Percentiles rank a stretch among this genome's conserved stretches.
phyloP scores from a whole-genome alignment of 2,797 vertebrate species.

The Siniperca obscura region DNA sequence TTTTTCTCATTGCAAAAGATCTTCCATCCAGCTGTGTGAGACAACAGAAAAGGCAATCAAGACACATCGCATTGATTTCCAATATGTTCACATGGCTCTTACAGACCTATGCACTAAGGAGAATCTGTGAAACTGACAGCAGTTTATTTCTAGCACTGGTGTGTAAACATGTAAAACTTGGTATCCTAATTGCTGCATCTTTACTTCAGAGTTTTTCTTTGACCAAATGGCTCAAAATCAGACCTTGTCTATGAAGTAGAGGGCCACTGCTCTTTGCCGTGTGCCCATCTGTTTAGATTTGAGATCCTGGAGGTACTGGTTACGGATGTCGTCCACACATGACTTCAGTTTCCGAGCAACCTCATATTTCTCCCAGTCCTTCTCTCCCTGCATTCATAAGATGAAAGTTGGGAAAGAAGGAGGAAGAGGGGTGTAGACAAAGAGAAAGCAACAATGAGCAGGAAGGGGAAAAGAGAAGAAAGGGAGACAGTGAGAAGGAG shows the following conservation, averaged over 20 bases:
- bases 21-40: constrained; percentile 11
- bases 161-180: constrained; percentile 9
- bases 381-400: constrained; percentile 75
- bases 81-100: constrained; percentile 22
- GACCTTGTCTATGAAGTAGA: constrained; percentile 88
- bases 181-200: not conserved
- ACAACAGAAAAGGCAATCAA: constrained; percentile 41
- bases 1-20: constrained; percentile 27
- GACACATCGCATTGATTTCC: constrained; percentile 34
- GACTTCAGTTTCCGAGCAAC: constrained; percentile 81
- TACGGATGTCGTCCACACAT: constrained; percentile 76
- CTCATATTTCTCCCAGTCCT: constrained; percentile 86
- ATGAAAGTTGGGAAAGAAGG: not conserved
- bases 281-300: constrained; percentile 82
- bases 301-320: constrained; percentile 77
- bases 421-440: not conserved
- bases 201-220: not conserved
- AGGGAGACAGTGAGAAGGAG: not conserved
- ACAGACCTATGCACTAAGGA: not conserved
- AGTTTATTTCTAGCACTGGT: not conserved
- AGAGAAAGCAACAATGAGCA: not conserved
- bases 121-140: constrained; percentile 11
- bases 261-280: constrained; percentile 82
- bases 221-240: not conserved
- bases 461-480: not conserved